These are phyloP conservation scores for Enteromius radiatus DNA, from an alignment of 2,797 vertebrate species.

Conservation along the genomic window DNA sequence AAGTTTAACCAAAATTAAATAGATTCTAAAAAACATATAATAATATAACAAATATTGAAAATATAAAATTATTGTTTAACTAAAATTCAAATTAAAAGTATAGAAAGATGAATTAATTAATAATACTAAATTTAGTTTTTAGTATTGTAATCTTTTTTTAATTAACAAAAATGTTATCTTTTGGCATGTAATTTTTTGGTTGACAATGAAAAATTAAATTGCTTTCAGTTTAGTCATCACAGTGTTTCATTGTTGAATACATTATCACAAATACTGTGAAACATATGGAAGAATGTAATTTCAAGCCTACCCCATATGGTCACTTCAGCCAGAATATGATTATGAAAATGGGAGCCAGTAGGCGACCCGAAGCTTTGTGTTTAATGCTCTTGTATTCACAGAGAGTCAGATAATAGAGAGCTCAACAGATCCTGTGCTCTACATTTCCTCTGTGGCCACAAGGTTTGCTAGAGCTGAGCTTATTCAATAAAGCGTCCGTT, in stretches of 20 bases:
- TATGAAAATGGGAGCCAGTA: slow-evolving; percentile 26
- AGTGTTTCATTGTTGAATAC: neutral
- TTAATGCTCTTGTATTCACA: slow-evolving; percentile 36
- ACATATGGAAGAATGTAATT: neutral
- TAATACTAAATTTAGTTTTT: neutral
- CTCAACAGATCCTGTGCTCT: slow-evolving; percentile 36
- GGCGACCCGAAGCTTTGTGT: neutral
- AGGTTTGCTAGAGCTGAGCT: slow-evolving; percentile 40
- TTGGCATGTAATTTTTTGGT: neutral
- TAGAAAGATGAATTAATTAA: neutral
- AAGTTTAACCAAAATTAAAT: neutral
- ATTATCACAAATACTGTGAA: neutral
- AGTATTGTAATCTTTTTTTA: neutral
- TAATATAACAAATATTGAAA: too few species aligned
- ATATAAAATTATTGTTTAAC: too few species aligned
- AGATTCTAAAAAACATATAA: too few species aligned
- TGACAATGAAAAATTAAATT: neutral
- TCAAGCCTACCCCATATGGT: neutral
- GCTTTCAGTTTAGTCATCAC: neutral
- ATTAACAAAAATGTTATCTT: neutral
- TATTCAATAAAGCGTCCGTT: slow-evolving; percentile 39
- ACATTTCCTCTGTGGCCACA: slow-evolving; percentile 20
- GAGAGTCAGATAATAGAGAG: slow-evolving; percentile 18
- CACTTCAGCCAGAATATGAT: neutral
- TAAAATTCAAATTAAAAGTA: neutral